These are phyloP conservation scores for Volucella zonaria DNA, from an alignment of 2,888 invertebrate species.

Conservation along the genomic window DNA sequence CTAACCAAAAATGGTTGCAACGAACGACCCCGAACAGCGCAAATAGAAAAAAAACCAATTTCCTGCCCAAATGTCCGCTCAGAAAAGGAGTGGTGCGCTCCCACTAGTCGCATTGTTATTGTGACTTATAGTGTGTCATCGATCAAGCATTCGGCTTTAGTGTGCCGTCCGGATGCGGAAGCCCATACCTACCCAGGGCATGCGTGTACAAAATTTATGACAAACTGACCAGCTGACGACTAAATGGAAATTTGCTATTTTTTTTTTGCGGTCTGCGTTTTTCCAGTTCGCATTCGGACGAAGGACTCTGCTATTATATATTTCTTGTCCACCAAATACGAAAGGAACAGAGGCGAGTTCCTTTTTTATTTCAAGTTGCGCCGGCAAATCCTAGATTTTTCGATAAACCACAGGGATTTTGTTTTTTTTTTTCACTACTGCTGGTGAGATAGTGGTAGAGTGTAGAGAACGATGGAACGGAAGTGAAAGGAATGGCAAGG, in stretches of 20 bases:
- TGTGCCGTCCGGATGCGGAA: conserved; percentile 26
- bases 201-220: conserved; percentile 72
- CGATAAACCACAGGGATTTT: conserved; percentile 65
- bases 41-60: conserved; percentile 23
- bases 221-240: conserved; percentile 61
- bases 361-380: conserved; percentile 26
- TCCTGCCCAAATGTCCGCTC: conserved; percentile 32
- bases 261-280: conserved; percentile 40
- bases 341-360: background rate
- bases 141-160: conserved; percentile 56
- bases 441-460: conserved; percentile 18
- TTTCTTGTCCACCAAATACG: conserved; percentile 3
- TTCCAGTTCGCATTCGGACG: conserved; percentile 1
- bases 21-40: conserved; percentile 2
- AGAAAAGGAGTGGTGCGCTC: conserved; percentile 12
- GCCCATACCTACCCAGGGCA: conserved; percentile 48
- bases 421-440: conserved; percentile 11
- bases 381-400: conserved; percentile 60
- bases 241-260: conserved; percentile 63
- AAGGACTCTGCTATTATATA: background rate
- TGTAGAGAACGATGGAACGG: background rate
- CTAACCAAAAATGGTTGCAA: conserved; percentile 21
- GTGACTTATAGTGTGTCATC: conserved; percentile 72
- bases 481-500: conserved; percentile 19
- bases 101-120: conserved; percentile 36